phyloP scores from a whole-genome alignment of 64 coral and sea anemone genomes.

The Catalaphyllia jardinei region DNA sequence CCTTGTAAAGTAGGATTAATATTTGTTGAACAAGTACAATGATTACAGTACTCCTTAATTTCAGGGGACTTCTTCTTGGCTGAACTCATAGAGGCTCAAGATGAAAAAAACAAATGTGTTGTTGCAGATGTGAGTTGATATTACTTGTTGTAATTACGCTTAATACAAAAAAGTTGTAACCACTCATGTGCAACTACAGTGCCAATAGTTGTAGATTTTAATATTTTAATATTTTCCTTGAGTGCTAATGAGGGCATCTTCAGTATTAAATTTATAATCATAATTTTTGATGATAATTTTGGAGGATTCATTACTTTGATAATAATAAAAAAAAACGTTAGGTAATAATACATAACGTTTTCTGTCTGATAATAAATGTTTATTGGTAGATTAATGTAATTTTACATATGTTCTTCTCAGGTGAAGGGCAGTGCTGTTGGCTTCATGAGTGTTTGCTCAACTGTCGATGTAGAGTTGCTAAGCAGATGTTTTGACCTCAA shows the following conservation, averaged over 20 bases:
- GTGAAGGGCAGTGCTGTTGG: slow-evolving; percentile 93
- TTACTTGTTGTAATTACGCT: too few relatives aligned
- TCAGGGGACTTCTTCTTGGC: slow-evolving; percentile 93
- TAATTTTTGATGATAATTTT: not conserved
- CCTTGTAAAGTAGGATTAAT: too few relatives aligned
- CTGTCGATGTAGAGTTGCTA: slow-evolving; percentile 73
- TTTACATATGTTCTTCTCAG: slow-evolving; percentile 10
- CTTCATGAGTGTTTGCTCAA: slow-evolving; percentile 92
- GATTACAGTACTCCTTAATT: not conserved
- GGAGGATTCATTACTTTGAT: too few relatives aligned
- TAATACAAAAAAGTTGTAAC: too few relatives aligned
- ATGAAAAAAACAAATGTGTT: slow-evolving; percentile 90
- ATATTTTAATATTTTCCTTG: too few relatives aligned
- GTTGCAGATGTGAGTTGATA: slow-evolving; percentile 91
- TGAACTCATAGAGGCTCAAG: slow-evolving; percentile 96
- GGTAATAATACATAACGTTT: too few relatives aligned
- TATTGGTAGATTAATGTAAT: not conserved
- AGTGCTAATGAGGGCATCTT: too few relatives aligned
- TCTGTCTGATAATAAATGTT: too few relatives aligned
- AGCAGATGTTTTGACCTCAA: slow-evolving; percentile 87
- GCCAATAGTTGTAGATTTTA: too few relatives aligned
- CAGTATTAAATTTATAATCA: not conserved
- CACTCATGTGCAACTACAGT: too few relatives aligned
- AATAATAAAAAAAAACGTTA: too few relatives aligned
- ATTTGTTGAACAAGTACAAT: too few relatives aligned